A percentile compares a stretch with the other conserved stretches of the same genome.
phyloP scores from a whole-genome alignment of 2,113 vertebrate species.

The Gadus macrocephalus region DNA sequence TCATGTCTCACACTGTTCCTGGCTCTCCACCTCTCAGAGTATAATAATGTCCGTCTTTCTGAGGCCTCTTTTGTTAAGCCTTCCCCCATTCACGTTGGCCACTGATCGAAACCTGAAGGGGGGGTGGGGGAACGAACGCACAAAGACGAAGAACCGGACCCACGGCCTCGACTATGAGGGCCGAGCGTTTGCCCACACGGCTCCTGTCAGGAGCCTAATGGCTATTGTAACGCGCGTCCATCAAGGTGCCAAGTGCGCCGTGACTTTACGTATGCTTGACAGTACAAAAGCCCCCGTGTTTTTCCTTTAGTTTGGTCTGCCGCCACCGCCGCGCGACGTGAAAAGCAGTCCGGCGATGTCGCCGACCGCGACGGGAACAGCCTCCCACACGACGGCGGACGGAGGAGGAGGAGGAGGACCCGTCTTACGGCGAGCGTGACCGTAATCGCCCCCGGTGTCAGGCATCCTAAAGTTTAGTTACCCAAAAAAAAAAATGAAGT shows the following conservation, averaged over 20 bases:
- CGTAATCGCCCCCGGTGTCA: background rate
- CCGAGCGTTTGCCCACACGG: background rate
- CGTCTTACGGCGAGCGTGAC: background rate
- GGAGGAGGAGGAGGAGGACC: background rate
- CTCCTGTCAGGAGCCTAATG: background rate
- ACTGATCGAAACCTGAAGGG: constrained; percentile 21
- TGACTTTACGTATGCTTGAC: too few relatives aligned
- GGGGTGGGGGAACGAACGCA: background rate
- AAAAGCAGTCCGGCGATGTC: too few relatives aligned
- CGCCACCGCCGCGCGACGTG: background rate
- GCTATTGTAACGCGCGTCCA: background rate
- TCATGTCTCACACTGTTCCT: constrained; percentile 68
- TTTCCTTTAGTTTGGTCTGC: too few relatives aligned
- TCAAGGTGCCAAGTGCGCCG: background rate
- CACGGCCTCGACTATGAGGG: background rate
- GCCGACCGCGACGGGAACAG: too few relatives aligned
- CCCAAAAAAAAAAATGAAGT: background rate
- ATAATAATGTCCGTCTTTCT: constrained; percentile 58
- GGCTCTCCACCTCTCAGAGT: constrained; percentile 48
- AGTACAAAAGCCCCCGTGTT: too few relatives aligned
- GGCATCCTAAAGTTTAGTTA: background rate
- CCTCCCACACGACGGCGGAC: too few relatives aligned
- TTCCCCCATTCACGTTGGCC: constrained; percentile 51
- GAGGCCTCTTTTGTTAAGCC: constrained; percentile 63
- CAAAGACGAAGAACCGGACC: background rate